A percentile compares a stretch with the other conserved stretches of the same genome.
Evolutionary conservation across 1,140 invertebrate genomes (phyloP).

Genomic region (Tribolium madens): DNA sequence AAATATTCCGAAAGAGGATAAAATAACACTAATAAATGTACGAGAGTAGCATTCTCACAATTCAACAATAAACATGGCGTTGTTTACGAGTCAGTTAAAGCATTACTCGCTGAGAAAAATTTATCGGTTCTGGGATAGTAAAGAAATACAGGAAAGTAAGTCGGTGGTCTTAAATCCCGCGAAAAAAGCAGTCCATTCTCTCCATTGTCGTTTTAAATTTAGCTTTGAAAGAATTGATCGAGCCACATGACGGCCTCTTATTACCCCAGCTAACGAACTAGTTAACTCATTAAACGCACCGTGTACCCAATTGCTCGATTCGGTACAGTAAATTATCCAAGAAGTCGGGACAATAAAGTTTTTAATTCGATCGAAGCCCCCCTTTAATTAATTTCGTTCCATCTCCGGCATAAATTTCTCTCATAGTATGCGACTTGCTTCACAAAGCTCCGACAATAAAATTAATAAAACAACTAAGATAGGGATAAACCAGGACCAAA

Average conservation of each 20-base stretch:
- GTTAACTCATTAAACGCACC: conserved; percentile 36
- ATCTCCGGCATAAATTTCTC: conserved; percentile 25
- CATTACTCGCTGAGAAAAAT: conserved; percentile 8
- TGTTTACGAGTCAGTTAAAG: conserved; percentile 11
- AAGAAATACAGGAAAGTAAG: conserved; percentile 6
- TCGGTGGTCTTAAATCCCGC: background rate
- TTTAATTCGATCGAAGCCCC: conserved; percentile 21
- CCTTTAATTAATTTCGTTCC: conserved; percentile 21
- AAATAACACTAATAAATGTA: conserved; percentile 7
- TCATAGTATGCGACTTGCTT: background rate
- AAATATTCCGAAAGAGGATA: background rate
- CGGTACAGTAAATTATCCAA: conserved; percentile 27
- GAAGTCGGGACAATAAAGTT: conserved; percentile 25
- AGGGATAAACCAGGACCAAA: conserved; percentile 3
- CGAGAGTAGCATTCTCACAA: background rate
- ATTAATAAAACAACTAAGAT: conserved; percentile 31
- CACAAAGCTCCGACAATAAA: background rate
- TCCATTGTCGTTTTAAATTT: background rate
- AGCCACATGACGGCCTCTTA: conserved; percentile 28
- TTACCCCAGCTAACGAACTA: conserved; percentile 26
- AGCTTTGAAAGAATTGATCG: background rate
- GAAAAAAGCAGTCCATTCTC: background rate
- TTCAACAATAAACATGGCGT: conserved; percentile 1
- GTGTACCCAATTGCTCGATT: conserved; percentile 31
- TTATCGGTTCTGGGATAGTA: background rate